Evolutionary conservation across 1,140 invertebrate genomes (phyloP), one percentile per base, ranked within the genome.

Genomic region (Musca domestica): DNA sequence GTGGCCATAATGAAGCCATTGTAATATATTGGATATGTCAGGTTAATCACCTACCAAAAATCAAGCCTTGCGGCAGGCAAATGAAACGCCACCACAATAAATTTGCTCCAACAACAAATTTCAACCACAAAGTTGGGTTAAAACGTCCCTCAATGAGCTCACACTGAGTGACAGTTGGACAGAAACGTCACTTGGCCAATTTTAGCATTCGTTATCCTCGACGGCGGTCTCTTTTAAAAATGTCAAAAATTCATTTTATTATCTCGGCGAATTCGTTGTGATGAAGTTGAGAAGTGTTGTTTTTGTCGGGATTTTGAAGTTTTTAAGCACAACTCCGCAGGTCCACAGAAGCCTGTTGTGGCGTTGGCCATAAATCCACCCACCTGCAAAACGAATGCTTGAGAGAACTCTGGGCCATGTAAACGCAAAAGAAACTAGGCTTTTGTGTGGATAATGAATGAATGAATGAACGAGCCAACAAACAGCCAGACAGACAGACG

Each of bases 311-410:
- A 22, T 54, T 54, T 20, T 41, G 34, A 41, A 41, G 17, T 34
- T 66, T 56, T 34, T 47, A 19, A 4, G 48, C 34, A n/a, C n/a
- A 17, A n/a, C 19, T 10, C 22, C 10, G 6, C 1, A 2, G 47
- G 23, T 20, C 41, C 20, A 46, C 67, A 68, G 67, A 64, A 68
- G 67, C 58, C 61, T 34, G 5, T 63, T 51, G 63, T 46, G 54
- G 61, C 27, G 67, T 68, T 58, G 64, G 64, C 48, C 63, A 68
- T 68, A 68, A 68, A 68, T 68, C 58, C 67, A 30, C 67, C 67
- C 67, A 68, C 67, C 27, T 61, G 56, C 34, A 41, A 41, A 41
- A 30, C 27, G 9, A 30, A 30, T 9, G 27, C 27, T 30, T 9
- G n/a, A n/a, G 34, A 9, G n/a, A n/a, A n/a, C n/a, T n/a, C n/a